Percentiles rank a stretch among this genome's conserved stretches.
Evolutionary conservation across 2,797 vertebrate species (phyloP).

Genomic region (Rhabdophis nuchalis): DNA sequence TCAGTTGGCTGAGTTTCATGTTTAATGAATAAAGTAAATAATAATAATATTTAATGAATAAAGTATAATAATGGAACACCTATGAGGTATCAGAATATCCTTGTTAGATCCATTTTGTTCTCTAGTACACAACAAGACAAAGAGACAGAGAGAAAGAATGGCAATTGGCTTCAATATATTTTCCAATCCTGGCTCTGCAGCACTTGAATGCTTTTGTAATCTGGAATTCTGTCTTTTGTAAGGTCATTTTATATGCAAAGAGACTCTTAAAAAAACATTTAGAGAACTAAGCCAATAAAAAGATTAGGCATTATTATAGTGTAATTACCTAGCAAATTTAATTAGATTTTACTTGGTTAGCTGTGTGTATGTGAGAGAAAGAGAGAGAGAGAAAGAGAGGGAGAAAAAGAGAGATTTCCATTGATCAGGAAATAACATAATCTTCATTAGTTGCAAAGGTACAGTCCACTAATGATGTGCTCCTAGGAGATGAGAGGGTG

Average conservation of each 20-base stretch:
- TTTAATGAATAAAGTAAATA: too few relatives aligned
- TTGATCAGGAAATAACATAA: conserved; percentile 27
- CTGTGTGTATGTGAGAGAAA: background rate
- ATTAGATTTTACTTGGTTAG: conserved; percentile 28
- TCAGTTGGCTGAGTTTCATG: too few relatives aligned
- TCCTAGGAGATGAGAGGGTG: background rate
- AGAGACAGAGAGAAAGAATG: background rate
- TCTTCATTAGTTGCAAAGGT: conserved; percentile 1
- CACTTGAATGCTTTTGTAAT: background rate
- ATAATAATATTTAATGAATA: background rate
- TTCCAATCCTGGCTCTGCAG: background rate
- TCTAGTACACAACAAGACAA: background rate
- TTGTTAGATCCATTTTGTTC: background rate
- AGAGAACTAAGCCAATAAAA: conserved; percentile 35
- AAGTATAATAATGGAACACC: background rate
- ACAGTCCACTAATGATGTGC: background rate
- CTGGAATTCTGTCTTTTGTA: conserved; percentile 2
- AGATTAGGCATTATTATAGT: conserved; percentile 20
- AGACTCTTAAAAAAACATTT: conserved; percentile 26
- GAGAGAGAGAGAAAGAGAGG: background rate
- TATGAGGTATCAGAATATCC: background rate
- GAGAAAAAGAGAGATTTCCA: background rate
- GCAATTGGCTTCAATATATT: background rate
- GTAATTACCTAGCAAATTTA: conserved; percentile 44
- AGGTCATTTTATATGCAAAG: background rate